phyloP scores from a whole-genome alignment of 2,113 vertebrate genomes.

The Rhinopomastus cyanomelas region DNA sequence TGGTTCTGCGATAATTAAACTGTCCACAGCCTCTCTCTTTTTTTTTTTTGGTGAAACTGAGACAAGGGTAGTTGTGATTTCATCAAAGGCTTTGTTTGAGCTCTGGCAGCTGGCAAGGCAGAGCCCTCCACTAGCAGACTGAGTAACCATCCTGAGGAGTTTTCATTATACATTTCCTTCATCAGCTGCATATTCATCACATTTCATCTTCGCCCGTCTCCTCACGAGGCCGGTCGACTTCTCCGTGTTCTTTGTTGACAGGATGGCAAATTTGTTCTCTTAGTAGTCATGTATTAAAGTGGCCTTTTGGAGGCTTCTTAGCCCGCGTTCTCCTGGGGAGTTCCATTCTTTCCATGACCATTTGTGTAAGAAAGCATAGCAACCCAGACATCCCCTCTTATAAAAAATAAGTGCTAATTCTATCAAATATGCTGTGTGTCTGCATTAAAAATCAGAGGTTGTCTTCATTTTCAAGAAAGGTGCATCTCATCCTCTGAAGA shows the following conservation, averaged over 20 bases:
- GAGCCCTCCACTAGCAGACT: slow-evolving; percentile 39
- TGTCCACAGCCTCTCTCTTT: slow-evolving; percentile 53
- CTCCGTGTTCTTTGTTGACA: slow-evolving; percentile 66
- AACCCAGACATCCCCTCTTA: background rate
- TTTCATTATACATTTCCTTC: slow-evolving; percentile 62
- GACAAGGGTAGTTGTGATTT: slow-evolving; percentile 50
- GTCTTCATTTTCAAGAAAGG: background rate
- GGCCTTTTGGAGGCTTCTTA: slow-evolving; percentile 24
- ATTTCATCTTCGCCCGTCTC: slow-evolving; percentile 62
- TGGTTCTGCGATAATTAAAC: slow-evolving; percentile 61
- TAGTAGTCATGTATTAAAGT: slow-evolving; percentile 47
- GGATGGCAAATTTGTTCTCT: slow-evolving; percentile 66
- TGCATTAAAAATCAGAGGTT: background rate
- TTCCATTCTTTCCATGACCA: background rate
- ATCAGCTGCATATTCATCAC: slow-evolving; percentile 53
- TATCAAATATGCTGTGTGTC: background rate
- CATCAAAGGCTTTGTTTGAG: slow-evolving; percentile 71
- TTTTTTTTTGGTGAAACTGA: slow-evolving; percentile 32
- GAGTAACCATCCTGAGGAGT: slow-evolving; percentile 29
- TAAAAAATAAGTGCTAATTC: background rate
- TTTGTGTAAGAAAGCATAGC: background rate
- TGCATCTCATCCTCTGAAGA: background rate
- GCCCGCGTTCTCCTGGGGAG: background rate
- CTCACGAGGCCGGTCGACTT: slow-evolving; percentile 49
- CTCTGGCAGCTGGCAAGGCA: slow-evolving; percentile 62